Conservation (phyloP, 2,888 invertebrate species). For the Adineta ricciae region DNA sequence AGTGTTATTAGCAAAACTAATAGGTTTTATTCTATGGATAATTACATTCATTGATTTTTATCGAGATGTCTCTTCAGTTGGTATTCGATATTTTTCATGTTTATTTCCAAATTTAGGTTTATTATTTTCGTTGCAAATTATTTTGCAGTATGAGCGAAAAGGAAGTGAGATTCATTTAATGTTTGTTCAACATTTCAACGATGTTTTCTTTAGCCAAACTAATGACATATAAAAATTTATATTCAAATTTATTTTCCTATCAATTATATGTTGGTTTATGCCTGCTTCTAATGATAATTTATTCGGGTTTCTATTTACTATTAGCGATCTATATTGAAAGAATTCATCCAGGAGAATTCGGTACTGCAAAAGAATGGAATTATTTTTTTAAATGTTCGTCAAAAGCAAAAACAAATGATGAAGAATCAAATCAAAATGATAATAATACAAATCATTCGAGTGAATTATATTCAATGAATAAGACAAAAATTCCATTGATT, state of each 20-base stretch:
- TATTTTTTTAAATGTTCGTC: constrained; percentile 38
- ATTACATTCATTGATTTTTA: constrained; percentile 33
- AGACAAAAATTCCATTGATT: neutral
- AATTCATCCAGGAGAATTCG: constrained; percentile 46
- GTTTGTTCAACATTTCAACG: too few relatives aligned
- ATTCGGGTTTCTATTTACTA: constrained; percentile 45
- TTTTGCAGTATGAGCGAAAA: constrained; percentile 30
- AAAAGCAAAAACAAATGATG: too few relatives aligned
- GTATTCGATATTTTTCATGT: constrained; percentile 27
- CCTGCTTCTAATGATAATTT: constrained; percentile 44
- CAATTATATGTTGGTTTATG: constrained; percentile 23
- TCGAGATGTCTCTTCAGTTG: constrained; percentile 18
- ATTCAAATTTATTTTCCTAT: constrained; percentile 27
- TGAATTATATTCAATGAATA: neutral
- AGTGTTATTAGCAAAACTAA: constrained; percentile 29
- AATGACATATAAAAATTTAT: constrained; percentile 11
- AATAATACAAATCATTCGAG: neutral
- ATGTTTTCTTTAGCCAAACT: neutral
- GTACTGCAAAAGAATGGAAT: constrained; percentile 46
- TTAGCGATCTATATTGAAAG: constrained; percentile 50
- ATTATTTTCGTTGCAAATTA: constrained; percentile 25
- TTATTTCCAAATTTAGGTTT: constrained; percentile 29
- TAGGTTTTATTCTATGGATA: constrained; percentile 30
- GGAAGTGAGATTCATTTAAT: neutral
- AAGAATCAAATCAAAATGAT: neutral